Evolutionary conservation across 2,797 vertebrate genomes (phyloP), one percentile per base, ranked within the genome.

Genomic region (Sarcoramphus papa): DNA sequence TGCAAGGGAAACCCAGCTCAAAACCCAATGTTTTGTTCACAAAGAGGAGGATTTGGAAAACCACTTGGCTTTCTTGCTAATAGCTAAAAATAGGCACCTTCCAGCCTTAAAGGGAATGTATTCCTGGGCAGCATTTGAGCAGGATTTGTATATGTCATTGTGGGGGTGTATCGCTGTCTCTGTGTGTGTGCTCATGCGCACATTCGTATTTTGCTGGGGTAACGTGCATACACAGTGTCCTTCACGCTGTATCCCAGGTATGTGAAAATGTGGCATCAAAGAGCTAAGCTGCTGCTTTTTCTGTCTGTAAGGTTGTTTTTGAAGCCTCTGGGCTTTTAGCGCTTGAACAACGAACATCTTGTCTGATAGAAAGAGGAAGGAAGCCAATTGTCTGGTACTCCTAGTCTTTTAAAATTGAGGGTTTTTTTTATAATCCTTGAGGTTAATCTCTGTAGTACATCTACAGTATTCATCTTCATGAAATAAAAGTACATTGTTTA

Each of bases 361-460:
- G 92, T 97, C 91, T 88, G 81, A 6, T 8, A 74, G 74, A 86
- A 92, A 40, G 88, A 92, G 97, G 93, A 95, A 96, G 96, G 95
- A 97, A 96, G 88, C 93, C 90, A 59, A 15, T 92, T 75, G 93
- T 97, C 94, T 95, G 92, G 35, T 88, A 31, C 53, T 95, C 30
- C 28, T 35, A 40, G 75, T 41, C 88, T 88, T 59, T 62, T 56
- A 51, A 78, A 90, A 78, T 41, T n/a, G 84, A 51, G 70, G 18
- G 18, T 6, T 77, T 35, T 31, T 70, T 48, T 31, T 2, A 7
- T 43, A 33, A 65, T 68, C 64, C 56, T 85, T 64, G 83, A 80
- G 86, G 60, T 85, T 91, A 31, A 21, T 92, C 48, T 90, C 56
- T 85, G 48, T 51, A 37, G 73, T 67, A 31, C 67, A 25, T 41